A percentile compares a stretch with the other conserved stretches of the same genome.
phyloP scores from a whole-genome alignment of 2,888 invertebrate genomes.

The Cephus runcator region DNA sequence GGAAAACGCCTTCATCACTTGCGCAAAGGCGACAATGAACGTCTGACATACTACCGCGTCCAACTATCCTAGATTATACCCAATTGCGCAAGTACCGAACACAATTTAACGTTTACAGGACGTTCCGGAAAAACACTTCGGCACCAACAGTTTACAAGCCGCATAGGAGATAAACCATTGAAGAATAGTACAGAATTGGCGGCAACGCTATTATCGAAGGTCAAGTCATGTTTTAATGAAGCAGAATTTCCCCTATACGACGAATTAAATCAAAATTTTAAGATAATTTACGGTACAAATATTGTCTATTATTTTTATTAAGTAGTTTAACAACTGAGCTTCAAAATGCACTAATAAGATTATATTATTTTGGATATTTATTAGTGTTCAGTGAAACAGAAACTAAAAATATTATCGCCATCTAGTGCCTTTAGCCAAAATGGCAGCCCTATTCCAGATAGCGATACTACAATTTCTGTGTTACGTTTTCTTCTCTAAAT shows the following conservation, averaged over 20 bases:
- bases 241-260: background rate
- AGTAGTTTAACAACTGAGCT: background rate
- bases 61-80: background rate
- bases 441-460: background rate
- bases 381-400: background rate
- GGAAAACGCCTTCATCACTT: conserved; percentile 56
- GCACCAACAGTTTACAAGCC: background rate
- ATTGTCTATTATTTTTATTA: too few species aligned
- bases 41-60: conserved; percentile 37
- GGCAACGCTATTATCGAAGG: background rate
- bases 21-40: conserved; percentile 56
- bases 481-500: background rate
- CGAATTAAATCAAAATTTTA: background rate
- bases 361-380: background rate
- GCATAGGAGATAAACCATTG: background rate
- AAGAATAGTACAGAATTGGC: background rate
- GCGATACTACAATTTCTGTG: background rate
- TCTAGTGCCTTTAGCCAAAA: background rate
- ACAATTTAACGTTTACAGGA: background rate
- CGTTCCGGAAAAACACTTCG: background rate
- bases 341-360: background rate
- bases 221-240: background rate
- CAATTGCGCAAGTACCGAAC: background rate
- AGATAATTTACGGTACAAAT: background rate
- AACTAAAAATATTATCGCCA: background rate